Evolutionary conservation across 2,113 vertebrate species (phyloP), one percentile per base, ranked within the genome.

Genomic region (Seriola quinqueradiata): DNA sequence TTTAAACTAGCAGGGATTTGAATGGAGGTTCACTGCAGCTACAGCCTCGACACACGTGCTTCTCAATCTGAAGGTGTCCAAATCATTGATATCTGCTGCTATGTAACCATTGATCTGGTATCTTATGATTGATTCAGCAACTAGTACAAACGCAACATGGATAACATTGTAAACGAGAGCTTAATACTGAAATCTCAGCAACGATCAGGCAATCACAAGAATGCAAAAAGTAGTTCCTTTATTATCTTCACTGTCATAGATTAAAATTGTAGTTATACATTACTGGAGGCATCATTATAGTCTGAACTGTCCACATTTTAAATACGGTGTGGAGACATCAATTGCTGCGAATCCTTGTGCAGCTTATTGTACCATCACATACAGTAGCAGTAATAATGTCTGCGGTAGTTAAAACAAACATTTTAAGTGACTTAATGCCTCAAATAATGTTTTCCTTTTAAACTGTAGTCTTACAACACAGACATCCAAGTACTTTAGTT

Each of bases 201-300:
- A 83, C 48, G 25, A 87, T 36, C 57, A 92, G 50, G 50, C 75
- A 81, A 76, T 71, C 82, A 85, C 83, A 90, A 82, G 50, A 77
- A 88, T 85, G 88, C 84, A 94, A 90, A 95, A 93, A 92, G 90
- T 94, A 93, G 81, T 92, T 92, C 86, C 84, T 94, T 94, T 94
- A 94, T 94, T 94, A 81, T 88, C 69, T 84, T 86, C 90, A 90
- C 85, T 38, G 79, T 91, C 91, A 91, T 92, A 88, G 89, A 89
- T 88, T 94, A 91, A 92, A 94, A 90, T 42, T 90, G 86, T 89
- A 88, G 75, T 90, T 85, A 75, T 85, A 91, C 91, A 93, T 92
- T 89, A 90, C 82, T 80, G 82, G 90, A 89, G 91, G 87, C 91
- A 89, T 92, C 81, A 70, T 81, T 79, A 86, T 85, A 90, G 69